Percentiles rank a stretch among this genome's conserved stretches.
These are phyloP conservation scores for Telmatochromis bifrenatus DNA, from an alignment of 2,113 vertebrate species.

Conservation along the genomic window DNA sequence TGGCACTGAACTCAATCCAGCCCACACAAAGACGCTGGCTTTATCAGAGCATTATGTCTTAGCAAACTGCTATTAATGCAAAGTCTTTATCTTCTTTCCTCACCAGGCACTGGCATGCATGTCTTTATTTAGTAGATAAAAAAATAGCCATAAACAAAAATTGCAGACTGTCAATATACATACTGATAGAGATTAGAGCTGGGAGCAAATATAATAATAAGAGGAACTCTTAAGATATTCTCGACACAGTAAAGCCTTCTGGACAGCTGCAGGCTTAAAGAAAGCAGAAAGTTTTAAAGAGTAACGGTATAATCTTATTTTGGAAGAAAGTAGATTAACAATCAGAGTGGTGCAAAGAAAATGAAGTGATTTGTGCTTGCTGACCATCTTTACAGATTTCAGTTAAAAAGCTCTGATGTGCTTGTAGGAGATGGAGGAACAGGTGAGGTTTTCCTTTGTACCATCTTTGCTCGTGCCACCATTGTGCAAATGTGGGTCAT, in stretches of 20 bases:
- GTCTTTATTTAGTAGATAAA: slow-evolving; percentile 61
- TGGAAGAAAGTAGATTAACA: slow-evolving; percentile 64
- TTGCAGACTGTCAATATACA: slow-evolving; percentile 68
- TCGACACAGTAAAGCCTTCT: slow-evolving; percentile 58
- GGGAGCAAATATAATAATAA: slow-evolving; percentile 61
- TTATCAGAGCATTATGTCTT: slow-evolving; percentile 65
- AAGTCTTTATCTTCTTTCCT: slow-evolving; percentile 66
- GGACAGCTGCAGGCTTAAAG: slow-evolving; percentile 65
- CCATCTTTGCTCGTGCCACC: background rate
- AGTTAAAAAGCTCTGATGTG: slow-evolving; percentile 11
- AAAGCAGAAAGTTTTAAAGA: slow-evolving; percentile 59
- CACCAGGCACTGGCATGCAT: slow-evolving; percentile 37
- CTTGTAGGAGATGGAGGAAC: slow-evolving; percentile 23
- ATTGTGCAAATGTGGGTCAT: background rate
- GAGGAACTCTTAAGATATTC: slow-evolving; percentile 53
- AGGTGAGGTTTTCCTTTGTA: slow-evolving; percentile 23
- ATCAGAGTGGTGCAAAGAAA: slow-evolving; percentile 51
- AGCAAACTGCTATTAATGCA: slow-evolving; percentile 66
- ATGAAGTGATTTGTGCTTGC: slow-evolving; percentile 44
- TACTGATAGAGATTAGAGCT: slow-evolving; percentile 65
- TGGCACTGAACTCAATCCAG: slow-evolving; percentile 60
- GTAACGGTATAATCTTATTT: slow-evolving; percentile 62
- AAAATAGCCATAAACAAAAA: slow-evolving; percentile 65
- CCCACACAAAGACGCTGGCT: slow-evolving; percentile 57
- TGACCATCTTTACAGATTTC: slow-evolving; percentile 38